Base-by-base conservation (phyloP, 2,797 vertebrate species). In the Lutjanus campechanus region DNA sequence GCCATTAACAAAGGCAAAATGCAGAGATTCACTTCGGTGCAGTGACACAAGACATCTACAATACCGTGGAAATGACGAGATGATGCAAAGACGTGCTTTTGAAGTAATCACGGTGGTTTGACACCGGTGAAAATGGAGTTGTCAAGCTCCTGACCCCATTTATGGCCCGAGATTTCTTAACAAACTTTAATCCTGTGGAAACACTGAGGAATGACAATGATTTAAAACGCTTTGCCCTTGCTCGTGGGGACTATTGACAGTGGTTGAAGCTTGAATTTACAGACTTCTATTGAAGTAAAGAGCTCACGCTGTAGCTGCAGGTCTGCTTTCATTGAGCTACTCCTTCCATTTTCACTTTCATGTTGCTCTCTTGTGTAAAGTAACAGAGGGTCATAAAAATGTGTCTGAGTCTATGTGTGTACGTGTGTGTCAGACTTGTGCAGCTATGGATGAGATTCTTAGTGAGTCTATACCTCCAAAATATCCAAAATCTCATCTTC, bases 71-170 rank as follows among this genome's bases (percentile, higher is more conserved):
- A 86, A 77, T 65, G 64, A 84, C 29, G 55, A 76, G 69, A 73
- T 73, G 83, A 88, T 72, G 65, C 4, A 17, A 60, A 68, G 51
- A 70, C 67, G 44, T 65, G 81, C 73, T 76, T 87, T 84, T 82
- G 53, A 82, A 76, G 81, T 85, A 83, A 91, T 92, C 88, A 88
- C 47, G 36, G n/a, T 47, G 25, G 55, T 76, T 66, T 87, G 87
- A 91, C 84, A 87, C 86, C 68, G 80, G 71, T 62, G 78, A 82
- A 36, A 86, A 89, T 89, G 47, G 87, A 84, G 81, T 77, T 89
- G 88, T 88, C 86, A 86, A 77, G 79, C 83, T 64, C 50, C 78
- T 85, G 90, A 89, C 86, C 86, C 70, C 73, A 74, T 91, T 36
- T 84, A 85, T 49, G 50, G 56, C 56, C 49, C 41, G 29, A 64